Percentiles rank a stretch among this genome's conserved stretches.
Evolutionary conservation across 2,113 vertebrate genomes (phyloP).

Genomic region (Mobula birostris): DNA sequence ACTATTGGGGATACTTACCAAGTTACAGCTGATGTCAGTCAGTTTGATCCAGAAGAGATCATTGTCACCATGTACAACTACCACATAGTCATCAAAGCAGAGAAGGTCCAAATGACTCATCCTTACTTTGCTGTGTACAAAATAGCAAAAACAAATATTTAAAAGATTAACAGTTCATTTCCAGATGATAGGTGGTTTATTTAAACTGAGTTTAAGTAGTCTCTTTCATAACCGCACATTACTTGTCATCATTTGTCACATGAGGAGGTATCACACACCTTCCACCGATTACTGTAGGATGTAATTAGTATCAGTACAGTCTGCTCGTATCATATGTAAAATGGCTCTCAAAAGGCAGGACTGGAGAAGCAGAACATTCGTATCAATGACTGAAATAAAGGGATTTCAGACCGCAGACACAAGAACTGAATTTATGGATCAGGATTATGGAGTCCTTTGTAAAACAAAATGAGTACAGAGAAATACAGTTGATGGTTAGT

Average conservation of each 20-base stretch:
- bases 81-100: constrained; percentile 64
- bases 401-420: background rate
- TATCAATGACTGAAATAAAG: background rate
- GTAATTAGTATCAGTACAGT: background rate
- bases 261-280: background rate
- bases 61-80: constrained; percentile 71
- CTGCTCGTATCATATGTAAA: background rate
- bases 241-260: background rate
- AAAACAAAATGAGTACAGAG: background rate
- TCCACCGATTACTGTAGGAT: background rate
- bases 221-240: background rate
- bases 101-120: constrained; percentile 58
- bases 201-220: background rate
- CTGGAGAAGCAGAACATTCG: background rate
- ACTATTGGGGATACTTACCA: constrained; percentile 61
- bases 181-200: background rate
- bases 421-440: background rate
- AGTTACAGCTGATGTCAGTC: constrained; percentile 66
- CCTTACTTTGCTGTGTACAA: background rate
- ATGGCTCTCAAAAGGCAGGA: background rate
- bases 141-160: background rate
- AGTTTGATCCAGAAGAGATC: constrained; percentile 70
- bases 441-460: background rate
- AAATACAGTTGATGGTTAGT: background rate
- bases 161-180: background rate